Percentiles rank a stretch among this genome's conserved stretches.
Evolutionary conservation across 2,797 vertebrate species (phyloP).

Genomic region (Tenualosa thibaudeaui): DNA sequence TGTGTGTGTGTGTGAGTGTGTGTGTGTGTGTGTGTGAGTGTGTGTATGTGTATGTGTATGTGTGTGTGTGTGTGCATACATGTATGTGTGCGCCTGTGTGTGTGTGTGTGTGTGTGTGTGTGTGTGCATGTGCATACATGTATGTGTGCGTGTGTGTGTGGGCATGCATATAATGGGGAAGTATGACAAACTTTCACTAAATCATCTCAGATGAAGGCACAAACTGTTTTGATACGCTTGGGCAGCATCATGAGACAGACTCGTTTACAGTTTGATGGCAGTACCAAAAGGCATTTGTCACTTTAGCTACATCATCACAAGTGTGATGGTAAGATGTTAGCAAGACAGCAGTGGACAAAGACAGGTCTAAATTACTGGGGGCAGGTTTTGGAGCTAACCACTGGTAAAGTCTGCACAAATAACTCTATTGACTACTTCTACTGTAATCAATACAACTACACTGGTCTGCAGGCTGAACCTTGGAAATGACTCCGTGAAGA

Average conservation of each 20-base stretch:
- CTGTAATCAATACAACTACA: neutral
- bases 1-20: neutral
- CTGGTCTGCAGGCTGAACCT: neutral
- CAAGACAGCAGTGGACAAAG: neutral
- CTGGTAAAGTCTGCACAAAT: neutral
- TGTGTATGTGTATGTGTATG: neutral
- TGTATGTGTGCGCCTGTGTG: neutral
- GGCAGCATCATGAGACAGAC: neutral
- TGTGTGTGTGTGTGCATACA: neutral
- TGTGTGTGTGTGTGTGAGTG: neutral
- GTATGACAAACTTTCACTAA: neutral
- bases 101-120: too few relatives aligned
- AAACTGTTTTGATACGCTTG: neutral
- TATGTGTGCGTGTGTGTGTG: neutral
- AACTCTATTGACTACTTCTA: neutral
- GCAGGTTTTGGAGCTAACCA: neutral
- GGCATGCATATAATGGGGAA: too few relatives aligned
- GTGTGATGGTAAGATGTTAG: neutral
- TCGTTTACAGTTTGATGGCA: neutral
- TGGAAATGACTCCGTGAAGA: neutral
- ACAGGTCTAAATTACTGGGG: neutral
- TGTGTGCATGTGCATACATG: neutral
- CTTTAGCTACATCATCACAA: neutral
- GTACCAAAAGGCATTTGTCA: neutral
- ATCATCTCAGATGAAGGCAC: neutral